Conservation (phyloP, 2,797 vertebrate species). For the Parambassis ranga region DNA sequence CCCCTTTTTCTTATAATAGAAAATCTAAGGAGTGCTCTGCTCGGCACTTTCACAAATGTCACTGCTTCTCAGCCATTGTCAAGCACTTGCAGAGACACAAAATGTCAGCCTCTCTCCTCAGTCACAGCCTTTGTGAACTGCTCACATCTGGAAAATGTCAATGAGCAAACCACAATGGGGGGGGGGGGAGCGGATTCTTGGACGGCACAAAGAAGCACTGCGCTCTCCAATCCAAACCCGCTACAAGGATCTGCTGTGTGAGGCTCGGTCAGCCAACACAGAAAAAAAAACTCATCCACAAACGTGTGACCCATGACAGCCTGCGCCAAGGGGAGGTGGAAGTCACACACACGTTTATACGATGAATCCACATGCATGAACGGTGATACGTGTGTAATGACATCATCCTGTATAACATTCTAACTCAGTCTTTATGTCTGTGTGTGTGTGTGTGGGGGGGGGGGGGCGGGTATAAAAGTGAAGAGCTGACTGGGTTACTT, state of each 20-base stretch:
- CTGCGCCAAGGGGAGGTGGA: no score
- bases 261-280: background rate
- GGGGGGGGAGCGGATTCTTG: conserved; percentile 28
- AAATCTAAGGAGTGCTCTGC: conserved; percentile 42
- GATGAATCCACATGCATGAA: background rate
- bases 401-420: no score
- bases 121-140: conserved; percentile 63
- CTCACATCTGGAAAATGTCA: conserved; percentile 77
- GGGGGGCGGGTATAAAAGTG: no score
- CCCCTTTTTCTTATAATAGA: conserved; percentile 51
- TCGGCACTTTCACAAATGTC: conserved; percentile 74
- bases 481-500: no score
- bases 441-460: no score
- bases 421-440: no score
- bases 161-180: conserved; percentile 55
- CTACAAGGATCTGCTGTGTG: conserved; percentile 23
- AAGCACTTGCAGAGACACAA: conserved; percentile 57
- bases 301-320: conserved; percentile 11
- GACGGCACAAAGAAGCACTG: conserved; percentile 32
- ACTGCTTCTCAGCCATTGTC: conserved; percentile 66
- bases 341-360: background rate
- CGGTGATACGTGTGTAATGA: no score
- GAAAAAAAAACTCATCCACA: conserved; percentile 7
- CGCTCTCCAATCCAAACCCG: background rate
- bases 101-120: conserved; percentile 74